Conservation (phyloP, 2,113 vertebrate genomes). For the Hylia prasina region DNA sequence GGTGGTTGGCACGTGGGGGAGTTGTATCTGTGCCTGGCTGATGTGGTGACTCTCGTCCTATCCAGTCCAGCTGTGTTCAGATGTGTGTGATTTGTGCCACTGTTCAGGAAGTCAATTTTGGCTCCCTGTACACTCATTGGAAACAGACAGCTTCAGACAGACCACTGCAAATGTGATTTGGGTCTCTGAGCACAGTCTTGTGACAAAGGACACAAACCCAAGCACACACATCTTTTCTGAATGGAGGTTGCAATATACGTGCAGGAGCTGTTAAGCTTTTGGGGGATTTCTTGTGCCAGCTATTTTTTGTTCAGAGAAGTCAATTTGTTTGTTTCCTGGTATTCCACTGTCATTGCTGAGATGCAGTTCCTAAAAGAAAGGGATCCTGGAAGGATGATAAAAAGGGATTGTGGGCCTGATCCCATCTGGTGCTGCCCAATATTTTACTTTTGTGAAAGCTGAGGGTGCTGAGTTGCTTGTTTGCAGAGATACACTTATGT, state of each 20-base stretch:
- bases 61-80: background rate
- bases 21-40: background rate
- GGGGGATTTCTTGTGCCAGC: background rate
- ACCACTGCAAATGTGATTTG: background rate
- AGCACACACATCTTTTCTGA: background rate
- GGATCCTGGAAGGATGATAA: background rate
- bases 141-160: background rate
- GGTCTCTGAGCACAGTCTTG: background rate
- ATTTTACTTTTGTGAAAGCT: background rate
- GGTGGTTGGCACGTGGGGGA: background rate
- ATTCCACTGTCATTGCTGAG: background rate
- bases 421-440: background rate
- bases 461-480: background rate
- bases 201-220: background rate
- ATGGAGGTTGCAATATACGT: rapidly evolving
- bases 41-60: background rate
- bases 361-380: background rate
- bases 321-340: background rate
- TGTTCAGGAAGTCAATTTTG: background rate
- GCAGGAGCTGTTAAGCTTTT: background rate
- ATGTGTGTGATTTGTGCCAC: background rate
- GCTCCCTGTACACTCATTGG: background rate
- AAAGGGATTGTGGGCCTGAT: background rate
- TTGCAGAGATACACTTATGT: background rate
- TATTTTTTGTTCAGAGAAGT: background rate